Conservation (phyloP, 2,113 vertebrate genomes). For the Piprites chloris region DNA sequence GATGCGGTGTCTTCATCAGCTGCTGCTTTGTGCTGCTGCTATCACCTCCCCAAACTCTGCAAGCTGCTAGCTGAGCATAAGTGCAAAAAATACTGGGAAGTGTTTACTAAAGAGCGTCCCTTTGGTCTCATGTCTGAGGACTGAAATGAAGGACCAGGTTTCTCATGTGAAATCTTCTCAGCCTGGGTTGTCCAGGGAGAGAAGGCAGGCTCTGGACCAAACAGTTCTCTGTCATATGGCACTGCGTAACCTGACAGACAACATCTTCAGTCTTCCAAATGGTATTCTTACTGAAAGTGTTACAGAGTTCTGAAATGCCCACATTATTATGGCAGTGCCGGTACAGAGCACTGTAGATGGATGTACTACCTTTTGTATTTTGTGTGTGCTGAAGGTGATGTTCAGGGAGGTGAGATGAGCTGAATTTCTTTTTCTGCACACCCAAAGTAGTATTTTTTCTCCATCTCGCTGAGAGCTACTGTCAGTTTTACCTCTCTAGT, state of each 20-base stretch:
- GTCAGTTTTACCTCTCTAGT: neutral
- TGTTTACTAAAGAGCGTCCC: neutral
- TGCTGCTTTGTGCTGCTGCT: rapidly evolving
- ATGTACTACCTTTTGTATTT: neutral
- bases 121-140: neutral
- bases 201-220: neutral
- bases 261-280: neutral
- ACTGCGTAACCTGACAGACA: neutral
- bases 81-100: neutral
- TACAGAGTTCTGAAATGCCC: neutral
- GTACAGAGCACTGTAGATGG: neutral
- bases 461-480: neutral
- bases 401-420: neutral
- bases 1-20: neutral
- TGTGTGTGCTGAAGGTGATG: neutral
- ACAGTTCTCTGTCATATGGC: neutral
- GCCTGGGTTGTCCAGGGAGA: neutral
- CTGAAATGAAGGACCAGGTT: neutral
- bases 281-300: neutral
- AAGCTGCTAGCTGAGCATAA: neutral
- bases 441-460: neutral
- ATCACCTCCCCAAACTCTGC: neutral
- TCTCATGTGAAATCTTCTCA: neutral
- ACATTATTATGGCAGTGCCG: neutral
- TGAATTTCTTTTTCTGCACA: neutral